A percentile compares a stretch with the other conserved stretches of the same genome.
These are phyloP conservation scores for Ambastaia sidthimunki DNA, from an alignment of 2,797 vertebrate species.

Conservation along the genomic window DNA sequence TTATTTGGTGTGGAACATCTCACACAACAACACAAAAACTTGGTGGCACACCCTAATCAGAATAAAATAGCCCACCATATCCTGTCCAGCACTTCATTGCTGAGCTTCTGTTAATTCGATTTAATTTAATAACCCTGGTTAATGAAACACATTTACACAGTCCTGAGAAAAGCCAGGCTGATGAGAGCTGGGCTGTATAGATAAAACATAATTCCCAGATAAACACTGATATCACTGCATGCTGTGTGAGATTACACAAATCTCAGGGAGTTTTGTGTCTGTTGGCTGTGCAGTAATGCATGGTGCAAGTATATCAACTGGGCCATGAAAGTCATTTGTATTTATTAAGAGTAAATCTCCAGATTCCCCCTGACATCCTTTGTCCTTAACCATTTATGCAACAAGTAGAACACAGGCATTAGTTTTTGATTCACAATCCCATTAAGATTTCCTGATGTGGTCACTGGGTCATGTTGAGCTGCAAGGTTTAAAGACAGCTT, in stretches of 20 bases:
- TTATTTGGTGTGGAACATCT: not conserved
- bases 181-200: conserved; percentile 40
- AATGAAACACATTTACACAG: conserved; percentile 45
- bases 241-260: conserved; percentile 48
- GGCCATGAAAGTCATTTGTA: not conserved
- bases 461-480: not conserved
- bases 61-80: not conserved
- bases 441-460: not conserved
- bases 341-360: not conserved
- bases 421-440: not conserved
- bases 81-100: conserved; percentile 17
- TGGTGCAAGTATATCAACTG: conserved; percentile 9
- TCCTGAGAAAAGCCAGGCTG: conserved; percentile 29
- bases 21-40: not conserved
- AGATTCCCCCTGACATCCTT: not conserved
- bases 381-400: not conserved
- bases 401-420: not conserved
- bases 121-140: conserved; percentile 47
- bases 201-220: conserved; percentile 54
- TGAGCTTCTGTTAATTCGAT: conserved; percentile 44
- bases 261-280: conserved; percentile 13
- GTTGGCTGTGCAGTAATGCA: conserved; percentile 27
- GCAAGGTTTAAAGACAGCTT: not conserved
- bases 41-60: not conserved
- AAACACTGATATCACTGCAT: conserved; percentile 48